Base-by-base conservation (phyloP, 2,113 vertebrate genomes). In the Corythoichthys haematopterus region DNA sequence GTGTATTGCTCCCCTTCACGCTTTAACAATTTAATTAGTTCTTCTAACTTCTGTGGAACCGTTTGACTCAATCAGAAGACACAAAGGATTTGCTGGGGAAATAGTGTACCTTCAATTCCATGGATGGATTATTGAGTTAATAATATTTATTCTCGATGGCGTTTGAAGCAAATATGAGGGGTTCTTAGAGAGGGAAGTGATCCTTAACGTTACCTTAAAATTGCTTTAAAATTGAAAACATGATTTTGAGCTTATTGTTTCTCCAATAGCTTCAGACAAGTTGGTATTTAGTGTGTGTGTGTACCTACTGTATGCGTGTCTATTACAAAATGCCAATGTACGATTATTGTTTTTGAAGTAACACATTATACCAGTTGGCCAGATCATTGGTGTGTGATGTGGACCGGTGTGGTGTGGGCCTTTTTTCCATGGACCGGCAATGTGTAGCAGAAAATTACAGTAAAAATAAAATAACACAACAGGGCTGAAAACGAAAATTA, bases 81-180 rank as follows among this genome's bases (percentile, higher is more conserved):
- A 59, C 51, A 55, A 68, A 72, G 6, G 52, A 70, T 51, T 28
- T 64, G 64, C 59, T 78, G 35, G 28, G 35, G 63, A 55, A 69
- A 40, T 70, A 69, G 40, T 72, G 13, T 69, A 68, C 60, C 64
- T 70, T 68, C 40, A 74, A 60, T 66, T 74, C 14, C 60, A 68
- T 72, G 40, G 37, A 64, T 65, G 68, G 51, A 77, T 81, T 52
- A 77, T 81, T 48, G 48, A 47, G 13, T 74, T 74, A 78, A 78
- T 77, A 66, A 77, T 71, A 70, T 37, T 56, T 71, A 65, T 60
- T 50, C 20, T 73, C 51, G 53, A 77, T 67, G 63, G 55, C 65
- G 47, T 77, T 63, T 35, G 13, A 56, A 78, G 69, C 53, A 43
- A 59, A 67, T 67, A 68, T 57, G 10, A 79, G 15, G 16, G 72